Evolutionary conservation across 64 coral and sea anemone genomes (phyloP), one percentile per base, ranked within the genome.

Genomic region (Montipora sp.): DNA sequence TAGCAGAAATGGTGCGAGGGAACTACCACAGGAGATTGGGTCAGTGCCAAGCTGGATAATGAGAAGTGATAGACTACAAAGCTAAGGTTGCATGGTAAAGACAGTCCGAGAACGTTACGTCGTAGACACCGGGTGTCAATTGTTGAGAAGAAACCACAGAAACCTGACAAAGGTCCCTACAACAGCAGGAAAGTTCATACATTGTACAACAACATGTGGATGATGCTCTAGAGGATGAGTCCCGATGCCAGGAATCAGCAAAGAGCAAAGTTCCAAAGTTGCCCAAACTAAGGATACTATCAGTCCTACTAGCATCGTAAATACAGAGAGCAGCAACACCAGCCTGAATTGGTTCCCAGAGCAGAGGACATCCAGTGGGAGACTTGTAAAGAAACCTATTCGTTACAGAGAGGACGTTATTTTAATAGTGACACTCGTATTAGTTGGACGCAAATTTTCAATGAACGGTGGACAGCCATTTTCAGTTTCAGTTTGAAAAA

Each of bases 41-140:
- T 87, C 0, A 47, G 84, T 51, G 27, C 48, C 63, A 87, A 87
- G 70, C 84, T 68, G 9, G 84, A 87, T 72, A 71, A 46, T 87
- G 58, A 87, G 43, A 87, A 87, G 67, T 0, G 5, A 48, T 87
- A 5, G 84, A 87, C 22, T 48, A 47, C 68, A 11, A 68, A 71
- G 84, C 19, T 67, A n/a, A 50, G 16, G 69, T 87, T 7, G 36
- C 6, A 8, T 7, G 36, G 19, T 47, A 46, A 59, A 46, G 63
- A 69, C 27, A 13, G 57, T 15, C 60, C 60, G 3, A 87, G 84
- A 73, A 73, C 0, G 4, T 36, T 86, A 86, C 3, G 36, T 21
- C 5, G 18, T 87, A 46, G 84, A 74, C 58, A 22, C 27, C 24
- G 69, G 69, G 21, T 19, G 69, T 23, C 69, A 21, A 73, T 23